Conservation (phyloP, 1,140 invertebrate genomes). For the Plodia interpunctella region DNA sequence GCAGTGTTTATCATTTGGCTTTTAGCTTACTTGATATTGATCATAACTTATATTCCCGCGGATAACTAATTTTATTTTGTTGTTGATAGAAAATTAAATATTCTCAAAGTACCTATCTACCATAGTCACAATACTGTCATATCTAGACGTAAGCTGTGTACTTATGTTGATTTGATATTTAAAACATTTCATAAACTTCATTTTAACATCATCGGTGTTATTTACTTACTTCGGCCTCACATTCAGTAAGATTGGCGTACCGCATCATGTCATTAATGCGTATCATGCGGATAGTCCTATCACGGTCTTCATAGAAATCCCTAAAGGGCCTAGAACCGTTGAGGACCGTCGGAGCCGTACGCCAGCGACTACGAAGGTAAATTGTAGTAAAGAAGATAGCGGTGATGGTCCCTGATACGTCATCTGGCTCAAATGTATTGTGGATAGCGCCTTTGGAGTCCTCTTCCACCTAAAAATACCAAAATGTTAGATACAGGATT, state of each 20-base stretch:
- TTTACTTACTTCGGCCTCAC: constrained; percentile 57
- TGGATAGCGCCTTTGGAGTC: constrained; percentile 57
- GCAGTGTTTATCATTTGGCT: constrained; percentile 42
- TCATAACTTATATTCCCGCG: constrained; percentile 49
- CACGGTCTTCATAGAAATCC: constrained; percentile 27
- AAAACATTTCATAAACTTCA: no score
- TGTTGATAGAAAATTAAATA: no score
- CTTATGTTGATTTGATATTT: neutral
- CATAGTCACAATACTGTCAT: neutral
- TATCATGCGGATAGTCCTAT: constrained; percentile 46
- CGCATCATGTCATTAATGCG: constrained; percentile 65
- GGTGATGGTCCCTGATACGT: constrained; percentile 39
- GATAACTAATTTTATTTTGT: constrained; percentile 26
- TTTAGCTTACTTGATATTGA: constrained; percentile 49
- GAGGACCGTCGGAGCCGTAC: constrained; percentile 61
- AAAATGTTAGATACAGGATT: neutral
- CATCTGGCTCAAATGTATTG: constrained; percentile 58
- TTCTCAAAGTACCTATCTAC: no score
- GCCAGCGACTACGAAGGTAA: constrained; percentile 85
- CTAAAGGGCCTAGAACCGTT: constrained; percentile 56
- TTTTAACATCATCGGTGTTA: neutral
- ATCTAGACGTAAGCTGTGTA: neutral
- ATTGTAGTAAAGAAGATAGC: constrained; percentile 86
- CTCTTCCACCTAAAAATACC: constrained; percentile 37
- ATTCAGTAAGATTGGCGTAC: constrained; percentile 53